Evolutionary conservation across 2,113 vertebrate genomes (phyloP).

Genomic region (Oxyura jamaicensis): DNA sequence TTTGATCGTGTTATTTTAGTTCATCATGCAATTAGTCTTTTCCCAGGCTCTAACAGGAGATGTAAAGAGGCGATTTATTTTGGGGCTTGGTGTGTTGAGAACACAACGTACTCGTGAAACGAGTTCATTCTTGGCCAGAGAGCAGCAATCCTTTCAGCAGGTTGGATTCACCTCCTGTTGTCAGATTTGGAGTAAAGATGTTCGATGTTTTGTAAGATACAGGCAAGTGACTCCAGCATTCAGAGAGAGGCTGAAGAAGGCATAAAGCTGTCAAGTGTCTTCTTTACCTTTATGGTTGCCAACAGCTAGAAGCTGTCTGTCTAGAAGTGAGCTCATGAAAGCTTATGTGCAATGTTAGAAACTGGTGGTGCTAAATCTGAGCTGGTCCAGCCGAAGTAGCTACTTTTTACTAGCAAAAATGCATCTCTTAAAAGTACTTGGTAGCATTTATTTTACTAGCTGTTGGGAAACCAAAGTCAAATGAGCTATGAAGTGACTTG

Average conservation of each 20-base stretch:
- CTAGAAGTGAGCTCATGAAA: neutral
- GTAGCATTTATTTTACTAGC: neutral
- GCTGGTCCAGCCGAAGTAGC: neutral
- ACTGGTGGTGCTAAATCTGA: neutral
- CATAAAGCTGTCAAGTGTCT: slow-evolving; percentile 6
- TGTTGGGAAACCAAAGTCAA: neutral
- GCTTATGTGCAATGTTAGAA: neutral
- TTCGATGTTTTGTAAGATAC: neutral
- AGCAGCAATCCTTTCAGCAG: neutral
- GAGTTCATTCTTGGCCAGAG: neutral
- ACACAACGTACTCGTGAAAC: neutral
- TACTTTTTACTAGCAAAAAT: neutral
- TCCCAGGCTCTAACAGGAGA: neutral
- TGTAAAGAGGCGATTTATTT: neutral
- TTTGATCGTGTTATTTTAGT: neutral
- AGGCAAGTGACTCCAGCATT: neutral
- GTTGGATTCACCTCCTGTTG: neutral
- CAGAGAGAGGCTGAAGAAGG: neutral
- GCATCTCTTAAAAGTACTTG: neutral
- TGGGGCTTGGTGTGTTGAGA: neutral
- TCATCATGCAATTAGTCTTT: neutral
- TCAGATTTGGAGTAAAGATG: neutral
- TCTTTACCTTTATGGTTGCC: neutral
- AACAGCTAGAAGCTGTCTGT: neutral
- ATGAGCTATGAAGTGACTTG: rapidly evolving